Evolutionary conservation across 2,797 vertebrate genomes (phyloP), one percentile per base, ranked within the genome.

Genomic region (Artibeus jamaicensis): DNA sequence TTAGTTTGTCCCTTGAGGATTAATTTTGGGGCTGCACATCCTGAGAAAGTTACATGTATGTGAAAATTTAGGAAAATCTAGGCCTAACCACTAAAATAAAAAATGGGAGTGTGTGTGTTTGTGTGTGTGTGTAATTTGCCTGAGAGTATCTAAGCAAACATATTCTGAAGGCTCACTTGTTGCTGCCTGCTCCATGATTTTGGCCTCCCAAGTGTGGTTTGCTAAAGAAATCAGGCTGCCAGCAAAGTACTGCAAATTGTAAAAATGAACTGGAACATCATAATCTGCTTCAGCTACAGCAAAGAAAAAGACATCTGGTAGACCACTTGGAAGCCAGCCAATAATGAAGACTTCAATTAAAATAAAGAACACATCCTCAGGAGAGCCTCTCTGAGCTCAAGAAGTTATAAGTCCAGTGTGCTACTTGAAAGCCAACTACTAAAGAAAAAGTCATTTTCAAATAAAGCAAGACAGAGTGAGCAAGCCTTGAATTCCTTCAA

Each of bases 271-370:
- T 97, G 97, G 96, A 98, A 98, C 98, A 98, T 98, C 97, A 98
- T 98, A 98, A 98, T 98, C 97, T 98, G 87, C 96, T 97, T 98
- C 97, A 97, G 96, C 98, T 97, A 98, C 70, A 97, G 98, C 94
- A 98, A 97, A 98, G 97, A 98, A 97, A 98, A 98, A 98, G 98
- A 98, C 98, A 98, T 98, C 98, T 98, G 98, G 98, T 98, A 98
- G 98, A 97, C 98, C 97, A 97, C 97, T 98, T 98, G 98, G 98
- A 98, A 98, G 98, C 89, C 98, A 98, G 98, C 98, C 98, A 98
- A 89, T 90, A 95, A 98, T 12, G 93, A 98, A 98, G 97, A 97
- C 98, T 98, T 98, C 98, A 98, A 98, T 98, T 98, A 98, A 98
- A 98, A 98, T 98, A 98, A 98, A 98, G 98, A 98, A 98, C 97